Percentiles rank a stretch among this genome's conserved stretches.
These are phyloP conservation scores for Rhyzopertha dominica DNA, from an alignment of 1,140 invertebrate genomes.

Conservation along the genomic window DNA sequence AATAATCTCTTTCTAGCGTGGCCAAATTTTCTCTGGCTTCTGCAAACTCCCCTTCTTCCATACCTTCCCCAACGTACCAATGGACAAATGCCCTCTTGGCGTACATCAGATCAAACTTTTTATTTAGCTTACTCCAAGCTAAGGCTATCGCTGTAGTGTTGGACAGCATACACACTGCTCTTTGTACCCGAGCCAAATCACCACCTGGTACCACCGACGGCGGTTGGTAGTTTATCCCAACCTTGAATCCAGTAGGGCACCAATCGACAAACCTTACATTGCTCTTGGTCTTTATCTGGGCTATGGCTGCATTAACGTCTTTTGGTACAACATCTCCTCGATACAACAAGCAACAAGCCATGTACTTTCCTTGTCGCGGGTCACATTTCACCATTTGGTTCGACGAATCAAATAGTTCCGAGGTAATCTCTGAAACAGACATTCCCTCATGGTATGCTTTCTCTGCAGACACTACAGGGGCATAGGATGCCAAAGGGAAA, in stretches of 20 bases:
- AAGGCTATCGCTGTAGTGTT: constrained; percentile 81
- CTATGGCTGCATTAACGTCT: constrained; percentile 70
- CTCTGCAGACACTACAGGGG: constrained; percentile 55
- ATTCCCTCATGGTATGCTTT: constrained; percentile 70
- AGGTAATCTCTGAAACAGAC: constrained; percentile 41
- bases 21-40: too few species aligned
- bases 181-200: constrained; percentile 75
- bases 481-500: constrained; percentile 67
- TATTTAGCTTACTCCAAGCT: constrained; percentile 65
- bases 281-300: constrained; percentile 65
- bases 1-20: too few species aligned
- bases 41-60: too few species aligned
- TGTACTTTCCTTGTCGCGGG: constrained; percentile 65
- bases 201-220: constrained; percentile 74
- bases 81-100: constrained; percentile 69
- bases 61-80: constrained; percentile 66
- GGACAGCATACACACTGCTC: constrained; percentile 79
- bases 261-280: constrained; percentile 65
- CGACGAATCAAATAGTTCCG: constrained; percentile 25
- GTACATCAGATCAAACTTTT: constrained; percentile 81
- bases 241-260: constrained; percentile 78
- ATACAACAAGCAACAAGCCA: constrained; percentile 68
- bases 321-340: constrained; percentile 54
- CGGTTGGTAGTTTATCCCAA: constrained; percentile 80
- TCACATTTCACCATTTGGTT: constrained; percentile 56